phyloP scores from a whole-genome alignment of 2,797 vertebrate genomes.

The Myotis vivesi region DNA sequence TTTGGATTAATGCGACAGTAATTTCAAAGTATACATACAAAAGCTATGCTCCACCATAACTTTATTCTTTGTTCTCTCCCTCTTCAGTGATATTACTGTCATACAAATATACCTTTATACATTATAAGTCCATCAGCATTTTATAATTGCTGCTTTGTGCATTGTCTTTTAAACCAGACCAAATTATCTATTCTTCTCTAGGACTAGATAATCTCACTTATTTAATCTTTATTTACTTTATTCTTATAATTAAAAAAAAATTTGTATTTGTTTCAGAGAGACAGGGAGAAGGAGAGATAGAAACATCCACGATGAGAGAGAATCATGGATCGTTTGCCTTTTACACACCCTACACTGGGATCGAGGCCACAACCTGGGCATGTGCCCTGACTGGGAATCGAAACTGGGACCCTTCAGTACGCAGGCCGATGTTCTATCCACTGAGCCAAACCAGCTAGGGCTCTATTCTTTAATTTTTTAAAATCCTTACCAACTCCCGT shows the following conservation, averaged over 20 bases:
- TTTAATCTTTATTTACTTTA: too few relatives aligned
- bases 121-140: background rate
- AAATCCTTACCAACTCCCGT: too few relatives aligned
- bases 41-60: background rate
- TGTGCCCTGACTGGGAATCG: background rate
- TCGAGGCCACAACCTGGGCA: too few relatives aligned
- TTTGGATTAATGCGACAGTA: conserved; percentile 33
- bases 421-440: too few relatives aligned
- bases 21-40: background rate
- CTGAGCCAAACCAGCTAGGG: background rate
- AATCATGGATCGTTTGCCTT: too few relatives aligned
- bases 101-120: background rate
- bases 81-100: background rate
- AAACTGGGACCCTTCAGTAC: background rate
- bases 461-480: background rate
- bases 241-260: too few relatives aligned
- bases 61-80: background rate
- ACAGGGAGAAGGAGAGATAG: too few relatives aligned
- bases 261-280: too few relatives aligned
- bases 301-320: too few relatives aligned
- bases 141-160: background rate
- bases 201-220: background rate
- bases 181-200: background rate
- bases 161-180: conserved; percentile 12
- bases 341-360: too few relatives aligned